These are phyloP conservation scores for Yponomeuta plumbellus DNA, from an alignment of 2,888 invertebrate species.

Conservation along the genomic window DNA sequence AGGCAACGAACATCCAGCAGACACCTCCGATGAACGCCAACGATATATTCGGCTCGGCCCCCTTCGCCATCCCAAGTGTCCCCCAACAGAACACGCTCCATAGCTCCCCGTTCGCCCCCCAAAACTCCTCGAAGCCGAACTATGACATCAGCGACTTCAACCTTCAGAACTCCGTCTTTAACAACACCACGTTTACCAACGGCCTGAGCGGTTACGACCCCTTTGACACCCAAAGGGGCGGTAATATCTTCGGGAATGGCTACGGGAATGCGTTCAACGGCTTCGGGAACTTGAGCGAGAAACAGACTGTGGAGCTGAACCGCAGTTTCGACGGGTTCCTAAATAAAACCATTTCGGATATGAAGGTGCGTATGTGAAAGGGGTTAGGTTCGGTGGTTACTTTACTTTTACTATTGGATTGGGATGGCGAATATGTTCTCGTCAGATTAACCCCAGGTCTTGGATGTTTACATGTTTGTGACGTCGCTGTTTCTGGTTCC, in stretches of 20 bases:
- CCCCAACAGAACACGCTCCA: slow-evolving; percentile 28
- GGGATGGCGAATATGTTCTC: too few relatives aligned
- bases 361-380: slow-evolving; percentile 80
- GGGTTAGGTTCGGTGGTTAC: too few relatives aligned
- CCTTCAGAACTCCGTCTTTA: slow-evolving; percentile 65
- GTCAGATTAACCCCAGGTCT: too few relatives aligned
- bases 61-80: slow-evolving; percentile 76
- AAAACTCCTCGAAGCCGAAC: slow-evolving; percentile 52
- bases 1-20: slow-evolving; percentile 31
- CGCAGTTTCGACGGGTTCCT: slow-evolving; percentile 85
- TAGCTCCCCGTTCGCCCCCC: slow-evolving; percentile 33
- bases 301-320: slow-evolving; percentile 61
- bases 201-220: slow-evolving; percentile 80
- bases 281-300: slow-evolving; percentile 66
- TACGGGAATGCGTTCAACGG: slow-evolving; percentile 62
- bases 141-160: slow-evolving; percentile 69
- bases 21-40: slow-evolving; percentile 70
- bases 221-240: slow-evolving; percentile 86
- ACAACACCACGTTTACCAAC: slow-evolving; percentile 58
- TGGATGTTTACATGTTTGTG: too few relatives aligned
- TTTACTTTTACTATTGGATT: too few relatives aligned
- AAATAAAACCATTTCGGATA: slow-evolving; percentile 89
- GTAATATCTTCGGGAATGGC: slow-evolving; percentile 61
- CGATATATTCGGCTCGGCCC: slow-evolving; percentile 88
- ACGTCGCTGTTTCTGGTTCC: too few relatives aligned